phyloP scores from a whole-genome alignment of 2,113 vertebrate genomes.

The Clupea harengus region DNA sequence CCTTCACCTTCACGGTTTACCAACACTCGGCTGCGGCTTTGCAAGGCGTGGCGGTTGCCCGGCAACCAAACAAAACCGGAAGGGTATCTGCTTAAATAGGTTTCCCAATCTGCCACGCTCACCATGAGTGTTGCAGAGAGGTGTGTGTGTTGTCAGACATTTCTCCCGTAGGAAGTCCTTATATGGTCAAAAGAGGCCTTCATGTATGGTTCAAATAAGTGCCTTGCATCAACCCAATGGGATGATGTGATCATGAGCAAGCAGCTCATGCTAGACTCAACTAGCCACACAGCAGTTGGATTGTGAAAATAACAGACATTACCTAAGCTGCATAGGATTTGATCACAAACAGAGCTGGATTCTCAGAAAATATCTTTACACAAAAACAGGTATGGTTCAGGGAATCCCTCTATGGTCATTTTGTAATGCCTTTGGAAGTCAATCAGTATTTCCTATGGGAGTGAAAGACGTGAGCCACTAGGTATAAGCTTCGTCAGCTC shows the following conservation, averaged over 20 bases:
- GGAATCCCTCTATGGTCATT: not conserved
- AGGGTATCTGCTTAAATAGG: constrained; percentile 16
- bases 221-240: not conserved
- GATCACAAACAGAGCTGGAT: not conserved
- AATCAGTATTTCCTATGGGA: not conserved
- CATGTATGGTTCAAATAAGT: not conserved
- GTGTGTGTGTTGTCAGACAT: constrained; percentile 30
- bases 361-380: constrained; percentile 2
- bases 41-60: constrained; percentile 40
- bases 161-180: constrained; percentile 50
- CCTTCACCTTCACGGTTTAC: not conserved
- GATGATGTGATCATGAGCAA: not conserved
- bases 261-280: not conserved
- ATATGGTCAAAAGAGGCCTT: constrained; percentile 54
- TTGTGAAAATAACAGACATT: not conserved
- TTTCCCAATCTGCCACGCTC: constrained; percentile 38
- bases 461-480: too few relatives aligned
- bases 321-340: not conserved
- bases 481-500: too few relatives aligned
- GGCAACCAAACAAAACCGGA: constrained; percentile 35
- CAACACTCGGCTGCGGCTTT: constrained; percentile 24
- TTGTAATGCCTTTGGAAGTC: not conserved
- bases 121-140: constrained; percentile 44
- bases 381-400: not conserved
- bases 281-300: not conserved